Base-by-base conservation (phyloP, 2,888 invertebrate genomes). In the Nephrotoma appendiculata region DNA sequence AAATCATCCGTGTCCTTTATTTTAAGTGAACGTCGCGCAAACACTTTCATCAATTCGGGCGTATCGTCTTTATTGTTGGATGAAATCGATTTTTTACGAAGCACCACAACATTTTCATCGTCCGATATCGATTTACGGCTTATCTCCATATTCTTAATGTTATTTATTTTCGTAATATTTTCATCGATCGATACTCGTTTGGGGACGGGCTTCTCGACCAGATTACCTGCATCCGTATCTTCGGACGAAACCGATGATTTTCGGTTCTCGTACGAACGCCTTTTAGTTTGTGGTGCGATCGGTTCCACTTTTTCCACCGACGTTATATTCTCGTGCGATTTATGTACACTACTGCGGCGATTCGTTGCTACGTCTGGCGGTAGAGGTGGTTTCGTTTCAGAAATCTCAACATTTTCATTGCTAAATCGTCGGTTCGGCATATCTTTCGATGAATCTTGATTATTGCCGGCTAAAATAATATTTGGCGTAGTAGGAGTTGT, bases 1-100 rank as follows among this genome's bases (percentile, higher is more conserved):
- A 93, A 91, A 52, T 94, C 93, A 88, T 94, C 93, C 87, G 95
- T 91, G 89, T 96, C 96, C 91, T 95, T 95, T n/a, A 96, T 92
- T 91, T 96, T 96, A 0, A 96, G 91, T n/a, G 96, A 96, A 87
- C 96, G 92, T 83, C 96, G 92, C 0, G 96, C 96, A 90, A 96
- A 96, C 0, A 96, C 96, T 91, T 96, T 96, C 94, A 96, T 95
- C 7, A 96, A 90, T 91, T 96, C 96, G 0, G 96, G 96, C 90
- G 96, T 95, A 48, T 95, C 94, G 87, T 96, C 95, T 87, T 93
- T 93, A 43, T 85, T 87, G 12, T 88, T 87, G n/a, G 85, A 85
- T 0, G 86, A 90, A 88, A 91, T 90, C 5, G 91, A 90, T 88
- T 92, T 92, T 87, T 91, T 91, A 42, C 92, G 90, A 86, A 92